Base-by-base conservation (phyloP, 2,113 vertebrate genomes). In the Felis chaus region DNA sequence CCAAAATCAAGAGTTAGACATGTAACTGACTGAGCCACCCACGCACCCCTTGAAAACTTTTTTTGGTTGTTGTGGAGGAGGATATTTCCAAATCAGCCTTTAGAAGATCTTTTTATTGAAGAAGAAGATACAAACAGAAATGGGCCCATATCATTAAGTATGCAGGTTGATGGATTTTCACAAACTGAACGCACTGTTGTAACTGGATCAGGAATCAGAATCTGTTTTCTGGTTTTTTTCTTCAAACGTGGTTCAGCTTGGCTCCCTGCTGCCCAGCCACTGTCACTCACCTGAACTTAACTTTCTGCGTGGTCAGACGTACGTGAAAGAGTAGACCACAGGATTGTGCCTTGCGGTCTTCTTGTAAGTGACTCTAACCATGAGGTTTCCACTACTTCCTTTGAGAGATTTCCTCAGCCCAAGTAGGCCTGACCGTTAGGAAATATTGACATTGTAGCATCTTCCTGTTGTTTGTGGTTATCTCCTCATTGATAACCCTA, bases 311-410 rank as follows among this genome's bases (percentile, higher is more conserved):
- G 76, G 96, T 73, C 80, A 61, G 27, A 45, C n/a, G 36, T 87
- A 91, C 1, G 5, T 97, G 83, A 83, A 53, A 68, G 89, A 91
- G 57, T 19, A 94, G 95, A 85, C 89, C 86, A 57, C 95, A 93
- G 85, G 78, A 86, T 94, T 76, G 89, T 78, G 45, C 87, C 91
- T 91, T 96, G 91, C 69, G 91, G 89, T 95, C 83, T 85, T 27
- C n/a, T 87, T 85, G 53, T 63, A 57, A 97, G 4, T 73, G 53
- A 21, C 29, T 76, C 0, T 25, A 74, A 73, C 93, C 33, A 0
- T n/a, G 95, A 55, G 39, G 6, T 82, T 95, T 92, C 16, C 16
- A 88, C 87, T 82, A 87, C 79, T 97, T 76, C 69, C 53, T 90
- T 76, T 14, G 81, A 91, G 57, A 95, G 63, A 92, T 55, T 91